These are phyloP conservation scores for Elachura formosa DNA, from an alignment of 2,113 vertebrate genomes.

Conservation along the genomic window DNA sequence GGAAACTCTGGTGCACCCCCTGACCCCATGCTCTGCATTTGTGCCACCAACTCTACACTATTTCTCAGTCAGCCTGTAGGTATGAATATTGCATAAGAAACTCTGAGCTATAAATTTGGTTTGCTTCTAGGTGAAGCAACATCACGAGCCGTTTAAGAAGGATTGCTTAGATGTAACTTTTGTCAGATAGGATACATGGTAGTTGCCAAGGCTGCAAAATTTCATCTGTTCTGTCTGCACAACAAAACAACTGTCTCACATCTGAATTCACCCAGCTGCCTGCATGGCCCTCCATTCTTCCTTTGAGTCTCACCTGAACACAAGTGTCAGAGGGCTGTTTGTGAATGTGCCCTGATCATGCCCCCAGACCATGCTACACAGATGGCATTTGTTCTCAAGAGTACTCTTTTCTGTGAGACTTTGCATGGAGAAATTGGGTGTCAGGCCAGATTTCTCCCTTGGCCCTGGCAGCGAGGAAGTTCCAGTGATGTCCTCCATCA, in stretches of 20 bases:
- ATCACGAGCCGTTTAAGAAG: not conserved
- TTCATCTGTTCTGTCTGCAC: not conserved
- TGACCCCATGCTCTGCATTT: not conserved
- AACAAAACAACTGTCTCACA: not conserved
- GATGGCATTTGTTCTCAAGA: not conserved
- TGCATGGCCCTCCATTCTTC: not conserved
- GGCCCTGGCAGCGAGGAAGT: not conserved
- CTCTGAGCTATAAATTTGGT: not conserved
- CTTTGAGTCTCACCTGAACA: not conserved
- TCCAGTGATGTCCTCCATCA: not conserved
- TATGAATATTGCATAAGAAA: slow-evolving; percentile 33
- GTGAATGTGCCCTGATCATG: not conserved
- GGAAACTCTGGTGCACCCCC: not conserved
- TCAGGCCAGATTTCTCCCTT: not conserved
- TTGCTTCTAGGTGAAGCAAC: not conserved
- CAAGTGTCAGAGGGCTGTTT: not conserved
- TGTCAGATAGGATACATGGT: not conserved
- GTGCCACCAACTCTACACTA: not conserved
- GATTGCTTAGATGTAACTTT: not conserved
- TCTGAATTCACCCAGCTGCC: not conserved
- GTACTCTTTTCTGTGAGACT: not conserved
- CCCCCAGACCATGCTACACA: not conserved
- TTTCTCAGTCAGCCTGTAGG: not conserved
- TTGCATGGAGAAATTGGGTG: not conserved
- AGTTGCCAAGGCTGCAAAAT: not conserved